Conservation (phyloP, 2,888 invertebrate species). For the Acronicta alni region DNA sequence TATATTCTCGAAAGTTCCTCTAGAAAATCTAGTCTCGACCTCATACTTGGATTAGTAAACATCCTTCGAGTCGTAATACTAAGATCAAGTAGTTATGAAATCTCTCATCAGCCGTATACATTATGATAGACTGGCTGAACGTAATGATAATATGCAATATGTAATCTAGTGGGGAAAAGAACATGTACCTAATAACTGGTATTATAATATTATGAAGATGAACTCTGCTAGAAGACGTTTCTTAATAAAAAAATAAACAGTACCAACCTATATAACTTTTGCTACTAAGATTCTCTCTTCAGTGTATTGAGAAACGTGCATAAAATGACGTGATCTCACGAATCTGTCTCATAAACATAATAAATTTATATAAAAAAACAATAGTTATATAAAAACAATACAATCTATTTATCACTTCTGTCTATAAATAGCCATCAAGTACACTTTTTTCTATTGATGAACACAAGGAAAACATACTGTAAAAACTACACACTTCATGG, state of each 20-base stretch:
- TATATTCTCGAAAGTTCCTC: not conserved
- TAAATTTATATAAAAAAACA: not conserved
- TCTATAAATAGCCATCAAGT: slow-evolving; percentile 6
- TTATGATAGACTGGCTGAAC: not conserved
- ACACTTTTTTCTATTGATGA: slow-evolving; percentile 12
- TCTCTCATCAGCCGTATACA: not conserved
- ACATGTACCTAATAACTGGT: not conserved
- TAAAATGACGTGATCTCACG: too few relatives aligned
- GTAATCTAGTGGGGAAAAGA: not conserved
- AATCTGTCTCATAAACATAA: not conserved
- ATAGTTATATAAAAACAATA: not conserved
- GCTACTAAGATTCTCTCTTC: too few relatives aligned
- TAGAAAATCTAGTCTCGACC: not conserved
- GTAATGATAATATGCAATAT: not conserved
- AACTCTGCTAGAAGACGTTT: too few relatives aligned
- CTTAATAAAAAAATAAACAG: too few relatives aligned
- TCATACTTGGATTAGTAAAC: slow-evolving; percentile 2
- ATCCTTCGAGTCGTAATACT: not conserved
- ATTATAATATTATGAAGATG: too few relatives aligned
- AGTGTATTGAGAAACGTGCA: too few relatives aligned
- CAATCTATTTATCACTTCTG: slow-evolving; percentile 3
- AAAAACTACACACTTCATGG: slow-evolving; percentile 5
- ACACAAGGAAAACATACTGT: slow-evolving; percentile 4
- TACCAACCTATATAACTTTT: too few relatives aligned
- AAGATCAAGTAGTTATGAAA: slow-evolving; percentile 9